These are phyloP conservation scores for Probaryconus sp. DNA, from an alignment of 1,140 invertebrate genomes.

Conservation along the genomic window DNA sequence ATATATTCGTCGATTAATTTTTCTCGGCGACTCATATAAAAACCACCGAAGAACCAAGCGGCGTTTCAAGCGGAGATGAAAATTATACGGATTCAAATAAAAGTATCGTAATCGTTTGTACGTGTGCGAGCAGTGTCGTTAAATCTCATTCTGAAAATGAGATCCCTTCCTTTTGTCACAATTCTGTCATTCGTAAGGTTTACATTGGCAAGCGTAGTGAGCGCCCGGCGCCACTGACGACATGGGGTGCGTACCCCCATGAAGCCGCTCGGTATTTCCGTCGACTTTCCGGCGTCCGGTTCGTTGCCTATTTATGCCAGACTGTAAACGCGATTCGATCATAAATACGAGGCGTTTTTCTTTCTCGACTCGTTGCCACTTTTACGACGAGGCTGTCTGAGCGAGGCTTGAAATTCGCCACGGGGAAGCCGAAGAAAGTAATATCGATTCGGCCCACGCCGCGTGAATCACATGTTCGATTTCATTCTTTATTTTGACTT, in stretches of 20 bases:
- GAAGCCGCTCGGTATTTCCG: conserved; percentile 56
- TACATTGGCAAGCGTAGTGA: conserved; percentile 51
- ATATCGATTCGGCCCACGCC: conserved; percentile 26
- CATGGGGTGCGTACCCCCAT: conserved; percentile 53
- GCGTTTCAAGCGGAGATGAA: too few relatives aligned
- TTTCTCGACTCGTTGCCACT: conserved; percentile 45
- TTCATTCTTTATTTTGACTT: conserved; percentile 6
- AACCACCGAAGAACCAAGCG: too few relatives aligned
- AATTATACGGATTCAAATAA: too few relatives aligned
- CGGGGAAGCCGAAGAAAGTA: conserved; percentile 47
- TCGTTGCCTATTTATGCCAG: conserved; percentile 49
- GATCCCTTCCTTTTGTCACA: conserved; percentile 26
- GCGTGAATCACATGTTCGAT: conserved; percentile 14
- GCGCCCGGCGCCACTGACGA: conserved; percentile 28
- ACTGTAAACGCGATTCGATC: conserved; percentile 54
- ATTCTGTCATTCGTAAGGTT: conserved; percentile 52
- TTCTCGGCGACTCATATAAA: too few relatives aligned
- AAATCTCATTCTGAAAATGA: conserved; percentile 7
- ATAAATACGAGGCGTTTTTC: conserved; percentile 54
- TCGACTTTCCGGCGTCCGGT: conserved; percentile 53
- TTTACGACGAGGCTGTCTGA: conserved; percentile 40
- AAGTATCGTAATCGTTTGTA: too few relatives aligned
- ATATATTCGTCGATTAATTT: too few relatives aligned
- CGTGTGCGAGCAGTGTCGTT: too few relatives aligned
- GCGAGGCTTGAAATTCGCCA: conserved; percentile 34